Percentiles rank a stretch among this genome's conserved stretches.
These are phyloP conservation scores for Antechinus stuartii DNA, from an alignment of 2,113 vertebrate species.

Conservation along the genomic window DNA sequence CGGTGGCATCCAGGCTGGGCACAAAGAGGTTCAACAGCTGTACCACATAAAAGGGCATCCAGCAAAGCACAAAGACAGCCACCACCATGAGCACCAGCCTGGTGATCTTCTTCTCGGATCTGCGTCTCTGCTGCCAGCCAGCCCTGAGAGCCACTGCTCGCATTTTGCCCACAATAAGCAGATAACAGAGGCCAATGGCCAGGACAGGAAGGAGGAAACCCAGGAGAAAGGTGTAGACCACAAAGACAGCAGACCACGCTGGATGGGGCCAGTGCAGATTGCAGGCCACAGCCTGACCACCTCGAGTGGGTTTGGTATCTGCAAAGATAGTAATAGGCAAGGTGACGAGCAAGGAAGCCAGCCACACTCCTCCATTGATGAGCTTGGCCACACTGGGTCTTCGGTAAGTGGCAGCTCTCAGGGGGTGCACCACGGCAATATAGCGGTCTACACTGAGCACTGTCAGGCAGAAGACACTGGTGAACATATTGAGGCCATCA, in stretches of 20 bases:
- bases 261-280: conserved; percentile 89
- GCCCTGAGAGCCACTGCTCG: conserved; percentile 84
- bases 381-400: conserved; percentile 86
- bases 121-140: conserved; percentile 84
- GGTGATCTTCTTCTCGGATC: conserved; percentile 88
- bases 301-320: conserved; percentile 78
- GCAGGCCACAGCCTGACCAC: conserved; percentile 83
- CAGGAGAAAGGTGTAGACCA: conserved; percentile 86
- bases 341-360: conserved; percentile 86
- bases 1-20: conserved; percentile 84
- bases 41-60: conserved; percentile 88
- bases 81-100: conserved; percentile 90
- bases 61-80: conserved; percentile 88
- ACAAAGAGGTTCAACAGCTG: conserved; percentile 88
- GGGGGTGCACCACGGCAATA: conserved; percentile 88
- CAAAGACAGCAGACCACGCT: conserved; percentile 86
- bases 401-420: conserved; percentile 84
- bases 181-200: conserved; percentile 88
- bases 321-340: conserved; percentile 88
- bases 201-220: conserved; percentile 88
- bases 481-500: conserved; percentile 91
- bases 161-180: conserved; percentile 89
- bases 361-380: conserved; percentile 87
- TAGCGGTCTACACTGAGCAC: conserved; percentile 91
- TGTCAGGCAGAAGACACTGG: conserved; percentile 90